Base-by-base conservation (phyloP, 2,888 invertebrate species). In the Eupithecia inturbata region DNA sequence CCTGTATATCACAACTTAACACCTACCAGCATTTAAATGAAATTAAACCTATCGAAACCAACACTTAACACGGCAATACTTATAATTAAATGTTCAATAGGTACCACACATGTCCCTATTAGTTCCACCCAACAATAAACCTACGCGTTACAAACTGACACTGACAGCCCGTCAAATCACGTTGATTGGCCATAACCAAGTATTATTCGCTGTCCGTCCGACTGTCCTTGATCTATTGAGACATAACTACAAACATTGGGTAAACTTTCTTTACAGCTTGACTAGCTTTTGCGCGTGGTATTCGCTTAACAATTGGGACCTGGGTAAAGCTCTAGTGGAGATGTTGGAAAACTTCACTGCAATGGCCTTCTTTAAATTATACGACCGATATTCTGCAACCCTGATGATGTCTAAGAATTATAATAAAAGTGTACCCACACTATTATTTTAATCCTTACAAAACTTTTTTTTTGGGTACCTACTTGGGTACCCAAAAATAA, bases 151-250 rank as follows among this genome's bases (percentile, higher is more conserved):
- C 80, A 70, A 83, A 82, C 75, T 72, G 85, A 79, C 82, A 39
- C n/a, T n/a, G 78, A 79, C 68, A 81, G 73, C 68, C 70, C 73
- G 80, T 81, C 82, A 80, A 66, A 66, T 66, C 66, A 36, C 72
- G 67, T 49, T 82, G 81, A 84, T 83, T 83, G 78, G 72, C 80
- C 76, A 71, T 78, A 80, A 68, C 82, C 80, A 77, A 78, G 28
- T 39, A 66, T 39, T 78, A 77, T 75, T 66, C 39, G 76, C 33
- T 45, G 71, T 74, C 76, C 74, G 73, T 78, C 71, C 70, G 73
- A 76, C 68, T 26, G 77, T 74, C 88, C 88, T 84, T 88, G 88
- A 85, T 84, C 83, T 82, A 81, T 86, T 82, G 80, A 68, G 81
- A 76, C 73, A 78, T 49, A 70, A 28, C 62, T 73, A 71, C 72